Base-by-base conservation (phyloP, 64 coral and sea anemone species). In the Pocillopora damicornis region DNA sequence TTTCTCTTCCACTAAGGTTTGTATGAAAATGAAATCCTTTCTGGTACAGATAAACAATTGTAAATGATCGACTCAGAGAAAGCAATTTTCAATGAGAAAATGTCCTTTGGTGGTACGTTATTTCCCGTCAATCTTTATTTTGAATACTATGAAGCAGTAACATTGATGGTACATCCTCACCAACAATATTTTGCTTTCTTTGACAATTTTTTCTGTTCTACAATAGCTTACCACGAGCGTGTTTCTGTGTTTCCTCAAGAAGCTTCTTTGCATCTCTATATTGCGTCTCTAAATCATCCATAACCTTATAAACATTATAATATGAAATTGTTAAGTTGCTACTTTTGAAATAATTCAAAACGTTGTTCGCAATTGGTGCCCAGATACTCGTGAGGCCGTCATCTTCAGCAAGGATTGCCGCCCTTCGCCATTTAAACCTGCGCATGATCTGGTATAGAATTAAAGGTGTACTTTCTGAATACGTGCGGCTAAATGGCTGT, bases 401-500 rank as follows among this genome's bases (percentile, higher is more conserved):
- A 59, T 89, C 90, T 86, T 15, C 64, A 2, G 93, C 93, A 85
- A 95, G 61, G 61, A 95, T 95, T n/a, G 93, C 93, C 13, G 89
- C 79, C 67, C 90, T 83, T 75, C 61, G 79, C 93, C 93, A 95
- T 12, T 78, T n/a, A 79, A 74, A 89, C 15, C 56, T 74, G 38
- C 78, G 57, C 93, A 95, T 92, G 14, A 91, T 88, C 68, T 61
- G 80, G 13, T 83, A 57, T 35, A 95, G 51, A 36, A 88, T 59
- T 36, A 45, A 67, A 5, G 90, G 93, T 17, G 93, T 92, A 18
- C 64, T 73, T 30, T 81, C 61, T 69, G 89, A 88, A 82, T 95
- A 95, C 22, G 90, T 91, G 76, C 93, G 85, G 87, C 93, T 92
- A 76, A 86, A 92, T 12, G 93, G 89, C 45, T 95, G 93, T 22